Conservation (phyloP, 2,113 vertebrate species). For the Microtus richardsoni region DNA sequence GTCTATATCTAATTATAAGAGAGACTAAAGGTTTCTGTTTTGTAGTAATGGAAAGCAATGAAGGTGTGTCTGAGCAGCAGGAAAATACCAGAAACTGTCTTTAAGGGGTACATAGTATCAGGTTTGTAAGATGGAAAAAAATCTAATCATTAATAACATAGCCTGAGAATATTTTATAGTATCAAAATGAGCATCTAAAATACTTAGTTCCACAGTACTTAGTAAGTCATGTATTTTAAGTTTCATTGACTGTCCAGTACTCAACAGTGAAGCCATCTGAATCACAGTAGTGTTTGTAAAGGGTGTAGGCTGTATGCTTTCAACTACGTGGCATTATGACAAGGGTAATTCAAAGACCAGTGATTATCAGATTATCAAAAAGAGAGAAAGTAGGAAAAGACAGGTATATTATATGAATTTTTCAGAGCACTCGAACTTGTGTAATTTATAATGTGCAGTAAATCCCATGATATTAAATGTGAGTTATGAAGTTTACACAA, state of each 20-base stretch:
- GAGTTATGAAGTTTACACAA: neutral
- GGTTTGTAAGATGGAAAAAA: neutral
- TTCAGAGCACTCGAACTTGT: neutral
- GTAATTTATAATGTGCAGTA: neutral
- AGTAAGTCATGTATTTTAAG: neutral
- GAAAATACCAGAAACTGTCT: neutral
- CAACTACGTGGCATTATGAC: neutral
- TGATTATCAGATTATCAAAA: too few species aligned
- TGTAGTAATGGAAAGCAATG: neutral
- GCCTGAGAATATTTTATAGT: neutral
- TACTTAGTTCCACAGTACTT: neutral
- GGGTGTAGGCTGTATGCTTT: neutral
- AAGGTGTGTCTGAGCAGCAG: neutral
- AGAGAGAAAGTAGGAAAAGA: neutral
- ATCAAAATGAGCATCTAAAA: neutral
- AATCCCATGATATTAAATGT: neutral
- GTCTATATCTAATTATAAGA: neutral
- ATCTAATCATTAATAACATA: neutral
- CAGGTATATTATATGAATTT: neutral
- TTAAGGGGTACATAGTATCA: neutral
- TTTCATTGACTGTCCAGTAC: neutral
- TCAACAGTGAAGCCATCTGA: neutral
- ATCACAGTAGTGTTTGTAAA: neutral
- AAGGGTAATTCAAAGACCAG: neutral
- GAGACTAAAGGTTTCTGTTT: neutral